These are phyloP conservation scores for Poeciliopsis infans DNA, from an alignment of 2,797 vertebrate species.

Conservation along the genomic window DNA sequence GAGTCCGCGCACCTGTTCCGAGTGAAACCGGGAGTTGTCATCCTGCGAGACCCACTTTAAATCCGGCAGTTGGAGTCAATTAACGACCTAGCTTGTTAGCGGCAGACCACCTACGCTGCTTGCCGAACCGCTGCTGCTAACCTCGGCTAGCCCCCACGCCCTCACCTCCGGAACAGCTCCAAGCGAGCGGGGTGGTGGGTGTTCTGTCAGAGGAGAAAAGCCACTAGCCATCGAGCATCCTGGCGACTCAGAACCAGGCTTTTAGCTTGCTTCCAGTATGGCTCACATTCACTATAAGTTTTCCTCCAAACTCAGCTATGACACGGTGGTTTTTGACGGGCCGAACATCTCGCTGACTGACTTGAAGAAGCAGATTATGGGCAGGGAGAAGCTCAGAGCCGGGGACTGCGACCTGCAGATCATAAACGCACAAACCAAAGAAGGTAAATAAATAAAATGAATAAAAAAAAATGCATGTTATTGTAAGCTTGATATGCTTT, in stretches of 20 bases:
- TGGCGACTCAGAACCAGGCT: background rate
- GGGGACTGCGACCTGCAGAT: slow-evolving; percentile 96
- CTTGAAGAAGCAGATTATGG: slow-evolving; percentile 96
- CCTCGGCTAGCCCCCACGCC: slow-evolving; percentile 50
- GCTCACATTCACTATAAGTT: slow-evolving; percentile 98
- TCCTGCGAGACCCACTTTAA: slow-evolving; percentile 36
- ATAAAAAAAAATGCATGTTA: background rate
- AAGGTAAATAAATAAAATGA: slow-evolving; percentile 82
- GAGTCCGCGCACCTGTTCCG: slow-evolving; percentile 15
- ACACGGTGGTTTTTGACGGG: slow-evolving; percentile 94
- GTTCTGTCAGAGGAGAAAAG: background rate
- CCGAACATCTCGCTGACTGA: slow-evolving; percentile 92
- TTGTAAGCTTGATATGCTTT: background rate
- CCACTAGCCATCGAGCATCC: background rate
- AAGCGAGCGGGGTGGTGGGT: background rate
- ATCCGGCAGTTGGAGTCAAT: slow-evolving; percentile 33
- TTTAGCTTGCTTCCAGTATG: slow-evolving; percentile 75
- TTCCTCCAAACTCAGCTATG: slow-evolving; percentile 96
- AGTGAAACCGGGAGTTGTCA: slow-evolving; percentile 44
- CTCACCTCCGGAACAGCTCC: slow-evolving; percentile 21
- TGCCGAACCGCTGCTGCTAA: slow-evolving; percentile 47
- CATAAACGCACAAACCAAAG: slow-evolving; percentile 94
- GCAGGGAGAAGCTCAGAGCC: slow-evolving; percentile 92
- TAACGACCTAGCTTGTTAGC: slow-evolving; percentile 50
- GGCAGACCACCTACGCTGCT: slow-evolving; percentile 16